These are phyloP conservation scores for Dasypus novemcinctus DNA, from an alignment of 2,113 vertebrate species.

Conservation along the genomic window DNA sequence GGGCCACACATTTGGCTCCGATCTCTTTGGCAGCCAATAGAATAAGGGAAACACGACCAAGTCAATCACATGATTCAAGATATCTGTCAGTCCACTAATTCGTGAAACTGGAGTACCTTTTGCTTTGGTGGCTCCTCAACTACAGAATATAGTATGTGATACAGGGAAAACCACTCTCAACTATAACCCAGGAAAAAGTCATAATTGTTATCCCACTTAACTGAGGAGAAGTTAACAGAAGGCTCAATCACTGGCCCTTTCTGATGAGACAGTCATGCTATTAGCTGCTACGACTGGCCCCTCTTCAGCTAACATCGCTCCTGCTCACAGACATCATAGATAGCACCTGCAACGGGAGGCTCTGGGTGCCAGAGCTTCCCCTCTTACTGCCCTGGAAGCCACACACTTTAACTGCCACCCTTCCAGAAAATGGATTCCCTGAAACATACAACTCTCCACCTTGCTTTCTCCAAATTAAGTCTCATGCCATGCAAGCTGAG, in stretches of 20 bases:
- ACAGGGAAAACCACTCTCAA: not conserved
- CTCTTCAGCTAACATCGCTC: not conserved
- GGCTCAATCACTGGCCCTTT: not conserved
- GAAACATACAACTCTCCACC: not conserved
- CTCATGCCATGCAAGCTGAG: not conserved
- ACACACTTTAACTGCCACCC: not conserved
- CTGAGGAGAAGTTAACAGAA: not conserved
- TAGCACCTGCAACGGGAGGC: not conserved
- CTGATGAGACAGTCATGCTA: not conserved
- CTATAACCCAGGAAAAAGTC: not conserved
- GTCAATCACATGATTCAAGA: not conserved
- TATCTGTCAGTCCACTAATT: not conserved
- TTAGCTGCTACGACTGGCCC: not conserved
- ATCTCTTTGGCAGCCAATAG: not conserved
- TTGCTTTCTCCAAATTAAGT: not conserved
- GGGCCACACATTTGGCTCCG: not conserved
- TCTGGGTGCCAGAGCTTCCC: not conserved
- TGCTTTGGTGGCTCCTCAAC: not conserved
- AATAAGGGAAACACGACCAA: not conserved
- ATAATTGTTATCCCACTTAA: not conserved
- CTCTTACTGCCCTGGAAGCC: not conserved
- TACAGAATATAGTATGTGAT: not conserved
- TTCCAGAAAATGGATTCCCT: not conserved
- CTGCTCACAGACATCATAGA: not conserved
- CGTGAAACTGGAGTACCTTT: not conserved